Evolutionary conservation across 2,113 vertebrate genomes (phyloP).

Genomic region (Bungarus multicinctus): DNA sequence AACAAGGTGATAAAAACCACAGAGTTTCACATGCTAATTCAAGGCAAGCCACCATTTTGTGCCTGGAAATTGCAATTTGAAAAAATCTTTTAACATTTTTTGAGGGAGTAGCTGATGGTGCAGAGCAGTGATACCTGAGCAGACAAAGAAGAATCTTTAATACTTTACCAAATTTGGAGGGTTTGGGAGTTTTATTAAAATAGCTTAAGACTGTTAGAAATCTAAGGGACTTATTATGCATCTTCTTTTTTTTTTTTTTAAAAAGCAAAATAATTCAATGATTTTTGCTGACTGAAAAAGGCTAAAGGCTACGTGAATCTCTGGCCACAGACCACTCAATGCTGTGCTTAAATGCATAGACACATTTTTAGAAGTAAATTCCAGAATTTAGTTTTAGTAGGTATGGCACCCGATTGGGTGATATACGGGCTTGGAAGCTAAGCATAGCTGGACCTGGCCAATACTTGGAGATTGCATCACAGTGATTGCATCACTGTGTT

Average conservation of each 20-base stretch:
- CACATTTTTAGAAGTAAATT: background rate
- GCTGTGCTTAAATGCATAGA: background rate
- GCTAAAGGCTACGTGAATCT: background rate
- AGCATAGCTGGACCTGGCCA: background rate
- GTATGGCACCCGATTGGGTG: background rate
- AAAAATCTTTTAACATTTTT: background rate
- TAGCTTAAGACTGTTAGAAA: background rate
- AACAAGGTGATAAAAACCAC: background rate
- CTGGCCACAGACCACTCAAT: background rate
- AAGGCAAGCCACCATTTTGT: background rate
- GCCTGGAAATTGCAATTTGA: background rate
- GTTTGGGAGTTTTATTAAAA: background rate
- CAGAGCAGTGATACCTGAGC: background rate
- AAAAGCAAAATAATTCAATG: background rate
- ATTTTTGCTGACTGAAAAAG: background rate
- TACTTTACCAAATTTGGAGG: background rate
- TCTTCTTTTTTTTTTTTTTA: background rate
- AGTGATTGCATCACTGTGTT: background rate
- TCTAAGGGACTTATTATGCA: background rate
- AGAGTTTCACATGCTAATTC: background rate
- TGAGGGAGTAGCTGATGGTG: background rate
- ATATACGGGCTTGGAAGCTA: background rate
- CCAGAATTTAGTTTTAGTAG: background rate
- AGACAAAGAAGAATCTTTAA: background rate
- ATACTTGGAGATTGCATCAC: background rate